These are phyloP conservation scores for Ctenopoma multispine DNA, from an alignment of 2,797 vertebrate genomes.

Conservation along the genomic window DNA sequence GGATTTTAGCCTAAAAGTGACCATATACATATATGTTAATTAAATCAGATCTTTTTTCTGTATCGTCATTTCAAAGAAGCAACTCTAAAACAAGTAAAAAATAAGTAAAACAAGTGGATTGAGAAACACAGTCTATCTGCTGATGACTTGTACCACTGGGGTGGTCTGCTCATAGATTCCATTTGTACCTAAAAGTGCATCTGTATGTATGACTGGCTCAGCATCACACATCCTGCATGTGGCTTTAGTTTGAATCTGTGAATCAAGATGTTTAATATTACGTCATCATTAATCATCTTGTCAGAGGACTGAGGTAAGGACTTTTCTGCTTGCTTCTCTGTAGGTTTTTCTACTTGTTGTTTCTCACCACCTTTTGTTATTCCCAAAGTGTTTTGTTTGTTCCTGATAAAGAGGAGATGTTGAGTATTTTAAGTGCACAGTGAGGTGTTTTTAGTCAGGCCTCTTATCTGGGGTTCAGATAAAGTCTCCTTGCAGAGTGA, in stretches of 20 bases:
- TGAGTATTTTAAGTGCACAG: constrained; percentile 60
- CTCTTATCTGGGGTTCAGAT: constrained; percentile 55
- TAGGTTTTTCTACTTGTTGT: not conserved
- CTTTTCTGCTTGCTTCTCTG: constrained; percentile 6
- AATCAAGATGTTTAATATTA: not conserved
- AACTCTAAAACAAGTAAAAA: too few species aligned
- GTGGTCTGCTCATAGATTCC: too few species aligned
- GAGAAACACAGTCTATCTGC: too few species aligned
- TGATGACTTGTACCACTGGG: too few species aligned
- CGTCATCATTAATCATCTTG: constrained; percentile 13
- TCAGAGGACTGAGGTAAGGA: not conserved
- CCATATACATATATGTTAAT: too few species aligned
- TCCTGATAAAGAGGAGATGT: constrained; percentile 38
- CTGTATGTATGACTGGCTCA: too few species aligned
- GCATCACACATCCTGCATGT: too few species aligned
- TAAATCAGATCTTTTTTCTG: too few species aligned
- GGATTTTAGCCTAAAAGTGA: too few species aligned
- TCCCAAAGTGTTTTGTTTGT: constrained; percentile 37
- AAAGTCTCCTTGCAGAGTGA: constrained; percentile 39
- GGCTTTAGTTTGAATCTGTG: not conserved
- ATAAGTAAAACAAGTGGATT: too few species aligned
- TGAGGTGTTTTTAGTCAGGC: constrained; percentile 39
- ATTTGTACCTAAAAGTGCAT: too few species aligned
- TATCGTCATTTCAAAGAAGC: too few species aligned
- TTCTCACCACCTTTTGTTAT: not conserved